Conservation (phyloP, 1,140 invertebrate genomes). For the Drosophila tropicalis region DNA sequence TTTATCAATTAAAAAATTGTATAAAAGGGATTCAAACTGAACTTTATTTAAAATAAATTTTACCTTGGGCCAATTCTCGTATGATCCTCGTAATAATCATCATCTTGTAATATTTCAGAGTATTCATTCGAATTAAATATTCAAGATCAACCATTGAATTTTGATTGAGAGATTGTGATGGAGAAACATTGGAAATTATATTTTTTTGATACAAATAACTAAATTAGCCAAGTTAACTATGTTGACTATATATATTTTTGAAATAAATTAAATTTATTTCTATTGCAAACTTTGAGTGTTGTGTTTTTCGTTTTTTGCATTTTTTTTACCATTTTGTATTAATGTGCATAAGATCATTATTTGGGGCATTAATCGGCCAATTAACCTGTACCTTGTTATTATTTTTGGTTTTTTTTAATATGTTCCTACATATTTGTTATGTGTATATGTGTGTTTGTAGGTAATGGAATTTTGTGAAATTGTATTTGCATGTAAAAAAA, state of each 20-base stretch:
- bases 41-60: too few species aligned
- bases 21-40: too few species aligned
- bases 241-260: not conserved
- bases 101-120: too few species aligned
- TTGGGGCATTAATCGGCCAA: slow-evolving; percentile 48
- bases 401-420: slow-evolving; percentile 8
- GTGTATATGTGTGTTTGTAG: not conserved
- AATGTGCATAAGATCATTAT: slow-evolving; percentile 31
- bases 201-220: not conserved
- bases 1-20: not conserved
- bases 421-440: not conserved
- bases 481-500: slow-evolving; percentile 32
- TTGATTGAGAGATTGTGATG: too few species aligned
- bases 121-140: too few species aligned
- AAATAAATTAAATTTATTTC: not conserved
- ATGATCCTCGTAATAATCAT: too few species aligned
- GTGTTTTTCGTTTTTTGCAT: not conserved
- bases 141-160: too few species aligned
- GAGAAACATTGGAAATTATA: not conserved
- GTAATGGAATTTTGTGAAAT: slow-evolving; percentile 40
- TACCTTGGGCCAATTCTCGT: too few species aligned
- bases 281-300: not conserved
- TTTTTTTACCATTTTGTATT: not conserved
- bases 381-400: slow-evolving; percentile 35
- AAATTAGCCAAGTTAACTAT: not conserved